Evolutionary conservation across 2,113 vertebrate genomes (phyloP), one percentile per base, ranked within the genome.

Genomic region (Sylvilagus bachmani): DNA sequence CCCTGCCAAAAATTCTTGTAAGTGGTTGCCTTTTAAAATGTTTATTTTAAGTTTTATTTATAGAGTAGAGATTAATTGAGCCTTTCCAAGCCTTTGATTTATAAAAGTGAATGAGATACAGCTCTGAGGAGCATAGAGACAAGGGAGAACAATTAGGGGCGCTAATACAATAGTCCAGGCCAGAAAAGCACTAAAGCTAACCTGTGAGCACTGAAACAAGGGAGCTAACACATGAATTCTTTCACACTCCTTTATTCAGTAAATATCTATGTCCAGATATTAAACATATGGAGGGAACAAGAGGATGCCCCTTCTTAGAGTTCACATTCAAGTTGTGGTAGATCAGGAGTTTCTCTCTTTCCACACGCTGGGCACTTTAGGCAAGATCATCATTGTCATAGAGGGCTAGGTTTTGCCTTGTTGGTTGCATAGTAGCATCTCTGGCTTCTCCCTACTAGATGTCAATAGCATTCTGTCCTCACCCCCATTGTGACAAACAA

Each of bases 21-120:
- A 14, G 8, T 86, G 49, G 27, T 87, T 95, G 38, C 38, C 24
- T 70, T 93, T 79, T n/a, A 51, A 90, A 95, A 79, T n/a, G 31
- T 27, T 31, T n/a, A 4, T 80, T 73, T 74, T 82, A 90, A 83
- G 49, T 13, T 74, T 95, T 27, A 67, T 66, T 79, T 90, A 58
- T 85, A 93, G 78, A 88, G 14, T 74, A 53, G 51, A 80, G 21
- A 55, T 86, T 80, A 67, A 29, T 44, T 64, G 25, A 95, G 67
- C 33, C 19, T 91, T 66, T 71, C 38, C 14, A 74, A 22, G 66
- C n/a, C 38, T 21, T 58, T 25, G n/a, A 19, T 49, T 25, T 11
- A 36, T 51, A 61, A 79, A 79, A 31, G 58, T 73, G 33, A 84
- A 33, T 62, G 73, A 77, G 55, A 33, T 33, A 38, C 51, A 78